phyloP scores from a whole-genome alignment of 2,797 vertebrate species.

The Chromis chromis region DNA sequence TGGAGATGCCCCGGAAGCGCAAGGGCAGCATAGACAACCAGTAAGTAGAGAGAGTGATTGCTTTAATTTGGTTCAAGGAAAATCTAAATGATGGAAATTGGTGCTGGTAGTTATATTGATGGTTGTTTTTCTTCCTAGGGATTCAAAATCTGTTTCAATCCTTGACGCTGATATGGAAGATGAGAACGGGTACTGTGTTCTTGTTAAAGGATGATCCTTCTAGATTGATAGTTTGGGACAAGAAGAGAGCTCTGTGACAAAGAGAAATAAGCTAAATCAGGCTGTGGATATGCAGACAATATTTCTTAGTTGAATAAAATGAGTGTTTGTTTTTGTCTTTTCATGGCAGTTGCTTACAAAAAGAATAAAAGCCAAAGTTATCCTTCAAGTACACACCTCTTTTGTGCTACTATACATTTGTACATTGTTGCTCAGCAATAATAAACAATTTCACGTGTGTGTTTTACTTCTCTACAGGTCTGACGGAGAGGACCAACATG shows the following conservation, averaged over 20 bases:
- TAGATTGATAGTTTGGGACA: too few species aligned
- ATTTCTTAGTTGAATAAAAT: too few species aligned
- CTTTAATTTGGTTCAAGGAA: background rate
- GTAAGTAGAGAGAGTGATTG: conserved; percentile 78
- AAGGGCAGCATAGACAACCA: conserved; percentile 90
- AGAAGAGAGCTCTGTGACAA: background rate
- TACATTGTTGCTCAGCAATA: background rate
- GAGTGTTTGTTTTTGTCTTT: too few species aligned
- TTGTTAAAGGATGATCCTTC: background rate
- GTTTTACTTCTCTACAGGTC: conserved; percentile 78
- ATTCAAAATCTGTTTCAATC: conserved; percentile 77
- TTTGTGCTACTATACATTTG: conserved; percentile 1
- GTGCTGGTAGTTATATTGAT: conserved; percentile 1
- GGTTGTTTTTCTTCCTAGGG: conserved; percentile 72
- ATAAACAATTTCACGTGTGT: conserved; percentile 9
- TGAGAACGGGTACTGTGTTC: conserved; percentile 76
- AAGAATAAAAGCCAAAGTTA: too few species aligned
- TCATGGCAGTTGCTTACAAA: too few species aligned
- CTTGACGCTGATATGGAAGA: conserved; percentile 84
- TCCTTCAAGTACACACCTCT: too few species aligned
- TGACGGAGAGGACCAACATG: conserved; percentile 89
- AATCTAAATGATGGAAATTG: background rate
- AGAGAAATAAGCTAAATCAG: background rate
- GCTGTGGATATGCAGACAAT: too few species aligned
- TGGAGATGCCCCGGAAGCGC: conserved; percentile 90